phyloP scores from a whole-genome alignment of 2,113 vertebrate species.

The Myiozetetes cayanensis region DNA sequence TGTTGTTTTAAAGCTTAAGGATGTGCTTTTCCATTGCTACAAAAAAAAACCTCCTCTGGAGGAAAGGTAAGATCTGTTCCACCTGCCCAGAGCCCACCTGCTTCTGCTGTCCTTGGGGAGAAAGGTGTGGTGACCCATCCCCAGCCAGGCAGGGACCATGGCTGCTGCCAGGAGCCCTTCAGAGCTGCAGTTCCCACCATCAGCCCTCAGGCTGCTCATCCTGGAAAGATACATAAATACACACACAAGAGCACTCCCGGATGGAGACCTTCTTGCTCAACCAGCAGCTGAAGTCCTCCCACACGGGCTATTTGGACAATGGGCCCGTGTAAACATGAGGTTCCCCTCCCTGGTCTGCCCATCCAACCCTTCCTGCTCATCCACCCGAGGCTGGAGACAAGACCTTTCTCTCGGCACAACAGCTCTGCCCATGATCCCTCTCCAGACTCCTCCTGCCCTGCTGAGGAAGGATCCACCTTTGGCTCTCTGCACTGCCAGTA shows the following conservation, averaged over 20 bases:
- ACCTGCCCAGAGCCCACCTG: background rate
- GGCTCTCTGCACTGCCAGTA: background rate
- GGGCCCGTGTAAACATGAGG: background rate
- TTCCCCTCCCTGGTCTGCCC: background rate
- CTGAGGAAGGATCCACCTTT: background rate
- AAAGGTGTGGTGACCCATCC: background rate
- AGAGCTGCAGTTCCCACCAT: background rate
- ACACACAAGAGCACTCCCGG: background rate
- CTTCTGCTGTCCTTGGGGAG: background rate
- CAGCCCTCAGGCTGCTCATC: background rate
- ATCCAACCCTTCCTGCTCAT: background rate
- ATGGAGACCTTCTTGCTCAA: background rate
- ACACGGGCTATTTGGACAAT: background rate
- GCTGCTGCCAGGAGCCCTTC: background rate
- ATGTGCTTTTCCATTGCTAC: conserved; percentile 59
- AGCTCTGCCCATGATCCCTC: background rate
- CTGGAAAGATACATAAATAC: background rate
- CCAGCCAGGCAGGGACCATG: background rate
- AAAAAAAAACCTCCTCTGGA: conserved; percentile 41
- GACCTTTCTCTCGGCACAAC: background rate
- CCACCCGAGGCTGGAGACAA: background rate
- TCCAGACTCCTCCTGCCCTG: background rate
- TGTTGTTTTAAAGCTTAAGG: conserved; percentile 59
- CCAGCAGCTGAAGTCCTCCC: background rate
- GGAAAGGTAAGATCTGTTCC: conserved; percentile 17